Evolutionary conservation across 2,888 invertebrate genomes (phyloP).

Genomic region (Phania funesta): DNA sequence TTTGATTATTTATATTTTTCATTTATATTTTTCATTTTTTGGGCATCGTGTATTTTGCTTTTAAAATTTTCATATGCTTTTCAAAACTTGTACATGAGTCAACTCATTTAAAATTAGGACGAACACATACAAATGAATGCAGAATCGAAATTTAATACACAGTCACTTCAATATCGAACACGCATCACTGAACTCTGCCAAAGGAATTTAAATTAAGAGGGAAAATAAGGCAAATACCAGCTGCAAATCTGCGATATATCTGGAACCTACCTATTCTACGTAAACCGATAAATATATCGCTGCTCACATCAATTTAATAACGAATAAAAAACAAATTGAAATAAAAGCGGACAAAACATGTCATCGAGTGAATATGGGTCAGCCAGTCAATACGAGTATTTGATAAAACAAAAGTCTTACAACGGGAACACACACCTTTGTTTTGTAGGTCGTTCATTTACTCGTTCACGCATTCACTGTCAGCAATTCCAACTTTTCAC

Average conservation of each 20-base stretch:
- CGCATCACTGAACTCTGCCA: conserved; percentile 8
- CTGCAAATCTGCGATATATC: not conserved
- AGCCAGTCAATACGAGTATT: conserved; percentile 6
- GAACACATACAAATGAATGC: not conserved
- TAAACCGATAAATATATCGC: conserved; percentile 9
- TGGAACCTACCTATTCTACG: not conserved
- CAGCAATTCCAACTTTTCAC: conserved; percentile 29
- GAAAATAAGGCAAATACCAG: conserved; percentile 17
- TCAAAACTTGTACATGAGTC: no score
- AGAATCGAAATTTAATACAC: not conserved
- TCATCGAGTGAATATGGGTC: conserved; percentile 38
- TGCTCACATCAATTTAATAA: conserved; percentile 20
- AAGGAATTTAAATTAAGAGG: conserved; percentile 37
- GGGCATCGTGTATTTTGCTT: no score
- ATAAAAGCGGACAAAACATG: conserved; percentile 22
- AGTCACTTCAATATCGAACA: not conserved
- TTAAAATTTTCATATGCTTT: no score
- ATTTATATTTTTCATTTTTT: no score
- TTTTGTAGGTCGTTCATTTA: conserved; percentile 16
- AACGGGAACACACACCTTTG: conserved; percentile 54
- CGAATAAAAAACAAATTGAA: not conserved
- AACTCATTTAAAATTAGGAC: no score
- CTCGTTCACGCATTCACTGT: no score
- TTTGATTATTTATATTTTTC: no score
- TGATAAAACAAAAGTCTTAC: conserved; percentile 20